Evolutionary conservation across 2,113 vertebrate species (phyloP), one percentile per base, ranked within the genome.

Genomic region (Gambusia affinis): DNA sequence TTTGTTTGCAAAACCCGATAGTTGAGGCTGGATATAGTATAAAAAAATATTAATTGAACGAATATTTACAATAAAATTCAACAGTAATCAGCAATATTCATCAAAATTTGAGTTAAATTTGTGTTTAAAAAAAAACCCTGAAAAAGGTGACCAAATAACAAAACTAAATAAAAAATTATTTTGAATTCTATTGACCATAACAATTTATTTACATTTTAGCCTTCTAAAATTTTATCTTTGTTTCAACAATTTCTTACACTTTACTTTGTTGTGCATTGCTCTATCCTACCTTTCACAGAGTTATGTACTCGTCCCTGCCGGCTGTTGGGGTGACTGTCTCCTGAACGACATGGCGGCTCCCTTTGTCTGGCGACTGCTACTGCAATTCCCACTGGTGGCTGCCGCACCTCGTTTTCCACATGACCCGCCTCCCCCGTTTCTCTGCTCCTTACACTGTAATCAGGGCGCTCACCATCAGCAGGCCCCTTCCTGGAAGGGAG

Each of bases 301-400:
- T 95, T 93, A 2, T 94, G 90, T 0, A 92, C 89, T 77, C 97
- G 92, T 71, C 94, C 94, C 67, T 97, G 97, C 12, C 96, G 90
- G 80, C 92, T 93, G 2, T 90, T 85, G 4, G 88, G 61, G 24
- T 94, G 77, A 19, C 92, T 93, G 67, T 95, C 93, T 0, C 90
- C 83, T 0, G 95, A 95, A 15, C 96, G 95, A 74, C 95, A 95
- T 10, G 92, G 87, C 0, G 96, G 95, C 71, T 98, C 97, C 87
- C 96, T 96, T 88, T 98, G 97, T 81, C 97, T 92, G 0, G 97
- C 97, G 77, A 98, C 94, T 0, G 97, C 97, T 81, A 98, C 97
- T 0, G 98, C 97, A 2, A 99, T 99, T 71, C 97, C 97, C 30
- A 99, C 97, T 0, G 98, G 98, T 0, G 97, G 98, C 91, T 99